phyloP scores from a whole-genome alignment of 2,888 invertebrate genomes.

The Platycnemis pennipes region DNA sequence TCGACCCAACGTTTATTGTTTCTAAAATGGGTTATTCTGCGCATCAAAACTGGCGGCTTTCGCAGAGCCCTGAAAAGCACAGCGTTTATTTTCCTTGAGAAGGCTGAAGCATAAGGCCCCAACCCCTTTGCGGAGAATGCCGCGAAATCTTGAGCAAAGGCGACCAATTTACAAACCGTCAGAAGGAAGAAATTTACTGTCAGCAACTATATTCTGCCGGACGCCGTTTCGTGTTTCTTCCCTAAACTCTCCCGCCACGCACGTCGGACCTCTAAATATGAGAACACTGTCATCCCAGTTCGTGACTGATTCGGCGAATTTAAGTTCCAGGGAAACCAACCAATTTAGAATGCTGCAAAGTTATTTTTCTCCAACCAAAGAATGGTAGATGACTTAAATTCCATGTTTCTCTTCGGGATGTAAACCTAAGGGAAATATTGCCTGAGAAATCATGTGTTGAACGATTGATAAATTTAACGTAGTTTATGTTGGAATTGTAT shows the following conservation, averaged over 20 bases:
- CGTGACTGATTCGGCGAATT: background rate
- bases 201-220: background rate
- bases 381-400: too few species aligned
- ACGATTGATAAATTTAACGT: too few species aligned
- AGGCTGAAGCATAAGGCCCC: background rate
- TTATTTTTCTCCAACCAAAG: too few species aligned
- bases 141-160: background rate
- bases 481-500: too few species aligned
- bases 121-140: constrained; percentile 4
- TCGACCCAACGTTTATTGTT: background rate
- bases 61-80: background rate
- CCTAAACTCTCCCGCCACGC: background rate
- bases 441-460: too few species aligned
- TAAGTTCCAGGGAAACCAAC: background rate
- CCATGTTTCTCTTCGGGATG: too few species aligned
- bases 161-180: constrained; percentile 8
- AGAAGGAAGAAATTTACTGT: background rate
- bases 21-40: constrained; percentile 16
- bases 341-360: too few species aligned
- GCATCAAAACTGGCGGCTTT: background rate
- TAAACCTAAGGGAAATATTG: too few species aligned
- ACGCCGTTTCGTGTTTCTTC: background rate
- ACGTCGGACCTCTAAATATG: background rate
- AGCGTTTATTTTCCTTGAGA: background rate
- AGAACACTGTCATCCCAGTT: background rate